Evolutionary conservation across 2,797 vertebrate genomes (phyloP).

Genomic region (Alcedo quadribrachys): DNA sequence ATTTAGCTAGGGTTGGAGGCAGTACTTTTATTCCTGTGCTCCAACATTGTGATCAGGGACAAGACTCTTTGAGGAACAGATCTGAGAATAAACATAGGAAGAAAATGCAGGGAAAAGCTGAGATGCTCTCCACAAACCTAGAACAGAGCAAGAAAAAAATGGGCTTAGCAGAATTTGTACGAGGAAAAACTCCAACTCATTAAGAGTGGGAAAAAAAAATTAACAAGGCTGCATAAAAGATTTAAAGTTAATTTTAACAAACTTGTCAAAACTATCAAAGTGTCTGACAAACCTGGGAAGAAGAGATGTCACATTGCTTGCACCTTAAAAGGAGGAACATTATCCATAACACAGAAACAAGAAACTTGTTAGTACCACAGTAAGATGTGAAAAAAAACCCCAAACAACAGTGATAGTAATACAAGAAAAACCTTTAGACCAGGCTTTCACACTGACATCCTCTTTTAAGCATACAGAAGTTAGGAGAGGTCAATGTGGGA

Average conservation of each 20-base stretch:
- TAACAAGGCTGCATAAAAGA: background rate
- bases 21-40: background rate
- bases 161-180: background rate
- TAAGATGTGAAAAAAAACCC: background rate
- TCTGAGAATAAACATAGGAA: background rate
- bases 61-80: background rate
- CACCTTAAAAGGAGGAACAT: background rate
- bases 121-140: background rate
- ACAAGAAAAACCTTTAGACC: background rate
- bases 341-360: background rate
- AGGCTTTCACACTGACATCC: background rate
- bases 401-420: background rate
- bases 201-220: background rate
- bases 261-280: background rate
- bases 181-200: background rate
- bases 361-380: background rate
- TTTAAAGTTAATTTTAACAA: background rate
- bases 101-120: background rate
- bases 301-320: background rate
- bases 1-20: background rate
- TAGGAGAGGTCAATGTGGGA: constrained; percentile 37
- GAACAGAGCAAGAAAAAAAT: background rate
- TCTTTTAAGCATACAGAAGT: constrained; percentile 34
- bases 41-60: background rate
- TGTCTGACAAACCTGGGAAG: background rate